Percentiles rank a stretch among this genome's conserved stretches.
Evolutionary conservation across 2,113 vertebrate genomes (phyloP).

Genomic region (Macroglossus sobrinus): DNA sequence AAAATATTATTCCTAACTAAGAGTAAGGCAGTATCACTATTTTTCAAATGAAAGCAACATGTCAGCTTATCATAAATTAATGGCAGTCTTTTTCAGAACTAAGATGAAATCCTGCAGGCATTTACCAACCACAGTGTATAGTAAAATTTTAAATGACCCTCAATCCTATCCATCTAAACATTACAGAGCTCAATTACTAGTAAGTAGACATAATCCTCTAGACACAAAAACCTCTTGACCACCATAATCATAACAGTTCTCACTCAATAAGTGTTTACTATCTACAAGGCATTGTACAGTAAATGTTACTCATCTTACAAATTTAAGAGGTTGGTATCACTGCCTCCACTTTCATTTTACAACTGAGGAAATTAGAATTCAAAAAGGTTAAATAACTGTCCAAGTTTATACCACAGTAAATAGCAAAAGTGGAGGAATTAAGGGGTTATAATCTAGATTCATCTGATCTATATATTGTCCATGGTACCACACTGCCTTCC

Average conservation of each 20-base stretch:
- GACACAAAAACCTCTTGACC: neutral
- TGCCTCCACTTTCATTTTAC: neutral
- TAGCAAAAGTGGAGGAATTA: neutral
- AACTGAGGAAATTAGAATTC: neutral
- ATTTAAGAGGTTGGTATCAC: neutral
- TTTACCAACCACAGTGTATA: neutral
- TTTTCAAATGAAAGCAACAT: neutral
- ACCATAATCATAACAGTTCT: neutral
- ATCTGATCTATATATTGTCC: neutral
- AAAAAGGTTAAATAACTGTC: neutral
- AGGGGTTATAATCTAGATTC: accelerated
- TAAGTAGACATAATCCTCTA: neutral
- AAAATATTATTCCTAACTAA: neutral
- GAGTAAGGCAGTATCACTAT: neutral
- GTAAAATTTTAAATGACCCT: neutral
- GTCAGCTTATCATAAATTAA: neutral
- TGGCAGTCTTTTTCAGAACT: neutral
- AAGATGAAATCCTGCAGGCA: neutral
- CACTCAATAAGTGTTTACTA: neutral
- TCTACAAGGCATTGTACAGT: neutral
- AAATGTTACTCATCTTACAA: neutral
- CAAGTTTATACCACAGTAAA: neutral
- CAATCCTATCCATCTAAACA: neutral
- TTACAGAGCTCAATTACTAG: neutral
- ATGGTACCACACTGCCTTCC: neutral